Evolutionary conservation across 2,113 vertebrate genomes (phyloP), one percentile per base, ranked within the genome.

Genomic region (Pavo muticus): DNA sequence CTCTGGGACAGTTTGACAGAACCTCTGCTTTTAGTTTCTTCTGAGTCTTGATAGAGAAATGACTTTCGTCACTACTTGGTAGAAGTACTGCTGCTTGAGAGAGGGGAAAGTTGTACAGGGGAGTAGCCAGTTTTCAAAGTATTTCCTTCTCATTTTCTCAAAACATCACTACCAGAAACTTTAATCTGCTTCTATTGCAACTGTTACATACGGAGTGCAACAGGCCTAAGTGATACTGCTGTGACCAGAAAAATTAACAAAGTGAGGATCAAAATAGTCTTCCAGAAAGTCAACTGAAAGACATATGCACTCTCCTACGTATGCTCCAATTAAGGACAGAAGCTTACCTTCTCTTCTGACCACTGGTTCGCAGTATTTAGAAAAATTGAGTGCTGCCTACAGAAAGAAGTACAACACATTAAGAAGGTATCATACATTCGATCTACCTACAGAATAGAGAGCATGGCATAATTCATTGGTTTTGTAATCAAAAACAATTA

Each of bases 361-460:
- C 92, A 99, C 91, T 3, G 99, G 99, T 91, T 99, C 99, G 91
- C 99, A 99, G 94, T 99, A 99, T 96, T 99, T 99, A 27, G 98
- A 97, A 91, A 99, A 99, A 98, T 99, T 99, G 72, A 99, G 98
- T 0, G 94, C 98, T 86, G 99, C 99, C 99, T 99, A 77, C 68
- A 97, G 61, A 69, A 92, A 93, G 80, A 44, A 50, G 8, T 2
- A 93, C 7, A 80, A 60, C 1, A 0, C 8, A 48, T 80, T 74
- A 60, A 80, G 69, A 61, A 56, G 13, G 4, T 16, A 70, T 7
- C 10, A 16, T 8, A 9, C 35, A 61, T 50, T 40, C 74, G 16
- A 82, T 56, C 9, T 35, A 91, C 45, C 25, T 83, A 64, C 11
- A 64, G 37, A 56, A 56, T 10, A 23, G 6, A 88, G 59, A 9